Evolutionary conservation across 2,113 vertebrate genomes (phyloP).

Genomic region (Prunella himalayana): DNA sequence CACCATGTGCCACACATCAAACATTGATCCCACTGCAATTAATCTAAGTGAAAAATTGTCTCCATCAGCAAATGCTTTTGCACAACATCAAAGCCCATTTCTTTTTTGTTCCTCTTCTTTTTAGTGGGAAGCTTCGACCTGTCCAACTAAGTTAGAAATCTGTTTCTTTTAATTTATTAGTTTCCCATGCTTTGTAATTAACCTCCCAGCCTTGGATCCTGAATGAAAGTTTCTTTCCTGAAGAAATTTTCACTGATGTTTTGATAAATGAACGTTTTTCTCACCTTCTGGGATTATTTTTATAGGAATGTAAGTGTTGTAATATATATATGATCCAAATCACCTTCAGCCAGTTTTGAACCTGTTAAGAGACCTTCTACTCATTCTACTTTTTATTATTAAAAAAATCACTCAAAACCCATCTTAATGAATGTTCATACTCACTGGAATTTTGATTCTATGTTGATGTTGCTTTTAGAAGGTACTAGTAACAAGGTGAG

Average conservation of each 20-base stretch:
- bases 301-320: background rate
- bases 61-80: constrained; percentile 51
- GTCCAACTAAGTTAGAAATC: background rate
- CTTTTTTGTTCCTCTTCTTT: background rate
- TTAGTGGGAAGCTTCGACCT: background rate
- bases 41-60: constrained; percentile 36
- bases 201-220: background rate
- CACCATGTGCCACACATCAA: background rate
- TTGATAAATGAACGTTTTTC: background rate
- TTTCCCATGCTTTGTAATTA: background rate
- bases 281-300: background rate
- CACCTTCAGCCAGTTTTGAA: background rate
- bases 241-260: background rate
- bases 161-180: background rate
- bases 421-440: background rate
- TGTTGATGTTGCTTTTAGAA: background rate
- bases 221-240: background rate
- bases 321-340: background rate
- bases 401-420: background rate
- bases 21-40: constrained; percentile 22
- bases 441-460: background rate
- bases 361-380: background rate
- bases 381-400: background rate
- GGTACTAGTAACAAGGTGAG: background rate
- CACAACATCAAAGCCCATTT: background rate